Evolutionary conservation across 2,888 invertebrate species (phyloP).

Genomic region (Teinopalpus imperialis): DNA sequence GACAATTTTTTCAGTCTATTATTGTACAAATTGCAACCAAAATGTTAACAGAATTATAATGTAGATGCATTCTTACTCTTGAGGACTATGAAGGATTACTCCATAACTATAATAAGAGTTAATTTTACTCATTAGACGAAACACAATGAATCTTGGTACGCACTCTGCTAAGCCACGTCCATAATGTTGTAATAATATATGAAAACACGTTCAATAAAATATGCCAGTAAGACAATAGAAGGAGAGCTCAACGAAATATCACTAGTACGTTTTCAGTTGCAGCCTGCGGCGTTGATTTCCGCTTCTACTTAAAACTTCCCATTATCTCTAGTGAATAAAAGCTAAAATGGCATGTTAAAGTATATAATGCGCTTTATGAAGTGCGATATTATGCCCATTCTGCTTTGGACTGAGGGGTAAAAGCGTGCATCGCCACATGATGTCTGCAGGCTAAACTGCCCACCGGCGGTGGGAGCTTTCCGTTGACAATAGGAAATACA

Average conservation of each 20-base stretch:
- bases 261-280: conserved; percentile 9
- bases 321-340: conserved; percentile 25
- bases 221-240: neutral
- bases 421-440: conserved; percentile 20
- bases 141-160: too few relatives aligned
- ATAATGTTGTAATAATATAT: too few relatives aligned
- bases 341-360: conserved; percentile 21
- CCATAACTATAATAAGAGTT: too few relatives aligned
- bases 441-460: conserved; percentile 11
- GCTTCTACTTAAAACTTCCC: conserved; percentile 18
- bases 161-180: too few relatives aligned
- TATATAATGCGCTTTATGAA: conserved; percentile 17
- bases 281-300: conserved; percentile 18
- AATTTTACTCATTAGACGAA: too few relatives aligned
- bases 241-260: conserved; percentile 5
- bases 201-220: too few relatives aligned
- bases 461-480: conserved; percentile 4
- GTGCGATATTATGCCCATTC: conserved; percentile 9
- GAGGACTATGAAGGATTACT: too few relatives aligned
- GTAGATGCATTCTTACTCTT: too few relatives aligned
- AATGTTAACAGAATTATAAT: too few relatives aligned
- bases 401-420: conserved; percentile 3
- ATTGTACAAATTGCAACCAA: too few relatives aligned
- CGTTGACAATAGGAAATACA: conserved; percentile 18
- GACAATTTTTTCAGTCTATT: too few relatives aligned